Evolutionary conservation across 2,888 invertebrate genomes (phyloP).

Genomic region (Ellobium chinense): DNA sequence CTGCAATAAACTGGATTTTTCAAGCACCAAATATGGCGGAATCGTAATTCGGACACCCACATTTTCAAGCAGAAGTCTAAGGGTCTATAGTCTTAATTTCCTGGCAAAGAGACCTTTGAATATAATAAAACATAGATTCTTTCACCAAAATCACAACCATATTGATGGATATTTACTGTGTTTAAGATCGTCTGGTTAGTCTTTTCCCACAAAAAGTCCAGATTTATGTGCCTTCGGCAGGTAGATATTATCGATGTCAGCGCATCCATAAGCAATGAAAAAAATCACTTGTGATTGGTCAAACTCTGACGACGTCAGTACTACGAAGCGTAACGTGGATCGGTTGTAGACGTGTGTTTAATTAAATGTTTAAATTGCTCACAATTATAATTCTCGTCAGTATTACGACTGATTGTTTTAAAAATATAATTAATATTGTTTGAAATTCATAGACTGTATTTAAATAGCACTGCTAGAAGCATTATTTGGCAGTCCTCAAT

Average conservation of each 20-base stretch:
- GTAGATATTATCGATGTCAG: constrained; percentile 68
- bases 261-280: constrained; percentile 62
- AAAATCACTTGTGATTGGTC: constrained; percentile 2
- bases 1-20: too few relatives aligned
- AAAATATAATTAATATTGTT: too few relatives aligned
- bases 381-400: too few relatives aligned
- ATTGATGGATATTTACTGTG: constrained; percentile 39
- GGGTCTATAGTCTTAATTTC: neutral
- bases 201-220: constrained; percentile 70
- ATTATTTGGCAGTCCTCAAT: too few relatives aligned
- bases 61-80: neutral
- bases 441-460: too few relatives aligned
- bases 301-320: constrained; percentile 13
- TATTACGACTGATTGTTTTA: too few relatives aligned
- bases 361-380: too few relatives aligned
- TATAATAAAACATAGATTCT: neutral
- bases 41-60: neutral
- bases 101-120: neutral
- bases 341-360: too few relatives aligned
- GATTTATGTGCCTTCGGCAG: constrained; percentile 66
- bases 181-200: constrained; percentile 39
- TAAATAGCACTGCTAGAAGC: too few relatives aligned
- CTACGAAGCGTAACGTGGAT: too few relatives aligned
- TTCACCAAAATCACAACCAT: neutral
- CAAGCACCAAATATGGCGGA: constrained; percentile 48